Base-by-base conservation (phyloP, 1,140 invertebrate genomes). In the Camponotus pennsylvanicus region DNA sequence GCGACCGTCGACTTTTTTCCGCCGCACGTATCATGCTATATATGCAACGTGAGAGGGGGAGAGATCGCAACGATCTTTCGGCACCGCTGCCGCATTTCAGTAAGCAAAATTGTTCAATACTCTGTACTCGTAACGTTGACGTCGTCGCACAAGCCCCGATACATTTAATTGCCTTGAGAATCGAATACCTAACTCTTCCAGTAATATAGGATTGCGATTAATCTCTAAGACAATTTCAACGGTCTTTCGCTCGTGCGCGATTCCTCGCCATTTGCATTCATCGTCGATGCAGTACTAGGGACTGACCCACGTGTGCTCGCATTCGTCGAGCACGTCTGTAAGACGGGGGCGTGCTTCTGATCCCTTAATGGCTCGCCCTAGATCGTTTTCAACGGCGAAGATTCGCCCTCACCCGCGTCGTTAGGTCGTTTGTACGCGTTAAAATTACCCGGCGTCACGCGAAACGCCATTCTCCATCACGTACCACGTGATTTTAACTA, bases 71-170 rank as follows among this genome's bases (percentile, higher is more conserved):
- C 80, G 40, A 79, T 76, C 32, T 63, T 59, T 52, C 3, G 67
- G 5, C 52, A 77, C 6, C 82, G 55, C 49, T 55, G 18, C 69
- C 37, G 18, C 49, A 77, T 45, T 32, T 52, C 83, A 88, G 88
- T 89, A 89, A 89, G 88, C 88, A 89, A 75, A 79, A 88, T 57
- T 59, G 40, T 83, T 87, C 63, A 76, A 63, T 79, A 89, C 66
- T 73, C 37, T 57, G 21, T 52, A 37, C 9, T 85, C 66, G 77
- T 2, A 21, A 37, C n/a, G 6, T 40, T n/a, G 13, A 3, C 18
- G 40, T 37, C n/a, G 37, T 42, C 52, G 27, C 15, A 18, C 7
- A 0, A 57, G 8, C 52, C 3, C 45, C 61, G 18, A 21, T 21
- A 15, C 27, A 8, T 49, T 7, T 27, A 69, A 34, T 40, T 34